phyloP scores from a whole-genome alignment of 2,797 vertebrate genomes.

The Myiothlypis chrysogaster region DNA sequence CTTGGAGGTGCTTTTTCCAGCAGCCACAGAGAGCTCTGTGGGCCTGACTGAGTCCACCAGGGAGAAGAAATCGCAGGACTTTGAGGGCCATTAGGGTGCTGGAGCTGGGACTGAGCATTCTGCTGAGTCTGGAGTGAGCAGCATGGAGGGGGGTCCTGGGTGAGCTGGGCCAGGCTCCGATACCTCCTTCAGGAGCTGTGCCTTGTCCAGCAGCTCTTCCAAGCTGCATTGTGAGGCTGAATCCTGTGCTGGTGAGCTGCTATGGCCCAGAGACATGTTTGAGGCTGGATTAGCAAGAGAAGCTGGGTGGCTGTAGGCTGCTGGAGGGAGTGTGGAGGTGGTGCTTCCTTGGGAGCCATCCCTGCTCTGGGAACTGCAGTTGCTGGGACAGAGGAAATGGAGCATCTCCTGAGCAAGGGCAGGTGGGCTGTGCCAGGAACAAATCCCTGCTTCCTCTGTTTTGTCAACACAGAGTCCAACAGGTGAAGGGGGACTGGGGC shows the following conservation, averaged over 20 bases:
- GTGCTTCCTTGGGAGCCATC: not conserved
- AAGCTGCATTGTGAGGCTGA: not conserved
- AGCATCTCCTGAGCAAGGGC: not conserved
- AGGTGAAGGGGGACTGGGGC: fast-evolving
- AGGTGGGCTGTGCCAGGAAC: not conserved
- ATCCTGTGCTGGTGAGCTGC: not conserved
- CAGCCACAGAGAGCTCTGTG: not conserved
- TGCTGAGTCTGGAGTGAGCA: fast-evolving
- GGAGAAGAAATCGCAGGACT: not conserved
- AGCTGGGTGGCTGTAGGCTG: not conserved
- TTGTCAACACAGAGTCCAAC: not conserved
- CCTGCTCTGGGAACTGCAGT: not conserved
- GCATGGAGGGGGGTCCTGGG: fast-evolving
- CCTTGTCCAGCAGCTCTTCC: not conserved
- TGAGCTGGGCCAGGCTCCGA: not conserved
- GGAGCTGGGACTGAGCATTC: not conserved
- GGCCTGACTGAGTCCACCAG: not conserved
- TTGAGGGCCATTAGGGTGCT: not conserved
- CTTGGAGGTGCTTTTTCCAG: not conserved
- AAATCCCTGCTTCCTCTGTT: not conserved
- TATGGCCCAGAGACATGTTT: fast-evolving
- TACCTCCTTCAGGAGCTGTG: fast-evolving
- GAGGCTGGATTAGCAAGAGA: not conserved
- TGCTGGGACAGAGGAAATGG: fast-evolving
- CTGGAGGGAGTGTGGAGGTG: not conserved